Percentiles rank a stretch among this genome's conserved stretches.
Conservation (phyloP, 1,140 invertebrate genomes). For the Andricus grossulariae region DNA sequence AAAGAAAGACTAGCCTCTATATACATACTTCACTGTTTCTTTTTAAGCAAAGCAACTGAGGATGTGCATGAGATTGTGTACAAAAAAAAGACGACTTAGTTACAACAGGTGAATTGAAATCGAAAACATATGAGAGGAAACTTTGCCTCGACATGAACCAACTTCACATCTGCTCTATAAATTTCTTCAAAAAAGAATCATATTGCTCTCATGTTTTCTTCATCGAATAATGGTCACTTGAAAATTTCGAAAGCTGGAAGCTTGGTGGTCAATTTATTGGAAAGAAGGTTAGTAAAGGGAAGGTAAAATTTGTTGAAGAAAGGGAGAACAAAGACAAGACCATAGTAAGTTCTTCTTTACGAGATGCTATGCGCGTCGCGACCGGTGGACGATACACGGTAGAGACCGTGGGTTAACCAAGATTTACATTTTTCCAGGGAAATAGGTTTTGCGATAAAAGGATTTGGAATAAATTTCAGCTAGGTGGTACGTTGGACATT, state of each 20-base stretch:
- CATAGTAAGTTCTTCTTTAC: conserved; percentile 36
- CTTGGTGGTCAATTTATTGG: conserved; percentile 1
- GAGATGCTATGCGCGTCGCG: conserved; percentile 23
- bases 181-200: no score
- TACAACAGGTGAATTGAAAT: no score
- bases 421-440: conserved; percentile 67
- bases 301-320: conserved; percentile 15
- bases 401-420: conserved; percentile 52
- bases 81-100: no score
- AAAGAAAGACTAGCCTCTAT: no score
- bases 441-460: conserved; percentile 70
- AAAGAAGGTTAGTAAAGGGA: neutral
- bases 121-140: no score
- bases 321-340: conserved; percentile 34
- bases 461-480: conserved; percentile 69
- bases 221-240: neutral
- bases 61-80: no score
- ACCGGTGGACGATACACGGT: conserved; percentile 37
- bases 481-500: conserved; percentile 54
- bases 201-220: neutral
- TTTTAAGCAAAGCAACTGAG: no score
- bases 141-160: no score
- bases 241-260: neutral
- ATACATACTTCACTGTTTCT: no score
- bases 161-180: no score